Evolutionary conservation across 2,888 invertebrate species (phyloP).

Genomic region (Macrophya alboannulata): DNA sequence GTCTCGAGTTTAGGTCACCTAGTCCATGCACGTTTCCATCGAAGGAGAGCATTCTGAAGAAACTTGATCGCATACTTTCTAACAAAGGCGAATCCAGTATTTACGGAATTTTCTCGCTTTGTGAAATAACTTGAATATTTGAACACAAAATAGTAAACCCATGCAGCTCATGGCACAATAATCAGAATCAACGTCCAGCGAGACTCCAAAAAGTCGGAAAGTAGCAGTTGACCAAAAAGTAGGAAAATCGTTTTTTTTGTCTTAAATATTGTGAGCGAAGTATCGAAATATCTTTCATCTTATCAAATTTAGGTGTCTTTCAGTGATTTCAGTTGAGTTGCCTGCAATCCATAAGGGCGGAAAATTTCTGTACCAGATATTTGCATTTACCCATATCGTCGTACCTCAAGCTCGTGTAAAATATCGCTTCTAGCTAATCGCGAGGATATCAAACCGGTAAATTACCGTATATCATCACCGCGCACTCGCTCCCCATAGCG

Average conservation of each 20-base stretch:
- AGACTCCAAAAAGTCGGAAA: background rate
- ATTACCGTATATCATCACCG: conserved; percentile 8
- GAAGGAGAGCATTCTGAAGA: conserved; percentile 59
- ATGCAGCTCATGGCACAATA: no score
- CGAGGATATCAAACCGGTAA: background rate
- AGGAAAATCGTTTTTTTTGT: background rate
- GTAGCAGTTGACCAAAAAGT: no score
- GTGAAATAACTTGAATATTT: conserved; percentile 65
- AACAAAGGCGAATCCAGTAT: conserved; percentile 59
- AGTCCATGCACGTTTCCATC: conserved; percentile 57
- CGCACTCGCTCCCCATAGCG: conserved; percentile 29
- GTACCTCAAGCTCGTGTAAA: background rate
- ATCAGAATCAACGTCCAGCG: conserved; percentile 34
- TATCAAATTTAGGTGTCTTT: no score
- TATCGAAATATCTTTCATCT: no score
- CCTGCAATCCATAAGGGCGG: background rate
- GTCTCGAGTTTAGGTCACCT: conserved; percentile 63
- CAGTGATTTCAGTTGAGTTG: no score
- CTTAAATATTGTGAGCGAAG: no score
- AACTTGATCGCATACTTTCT: conserved; percentile 63
- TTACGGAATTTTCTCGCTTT: conserved; percentile 60
- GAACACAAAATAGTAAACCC: no score
- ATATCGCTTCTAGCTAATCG: background rate
- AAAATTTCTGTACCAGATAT: background rate
- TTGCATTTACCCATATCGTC: background rate